Evolutionary conservation across 2,113 vertebrate genomes (phyloP).

Genomic region (Bubo scandiacus): DNA sequence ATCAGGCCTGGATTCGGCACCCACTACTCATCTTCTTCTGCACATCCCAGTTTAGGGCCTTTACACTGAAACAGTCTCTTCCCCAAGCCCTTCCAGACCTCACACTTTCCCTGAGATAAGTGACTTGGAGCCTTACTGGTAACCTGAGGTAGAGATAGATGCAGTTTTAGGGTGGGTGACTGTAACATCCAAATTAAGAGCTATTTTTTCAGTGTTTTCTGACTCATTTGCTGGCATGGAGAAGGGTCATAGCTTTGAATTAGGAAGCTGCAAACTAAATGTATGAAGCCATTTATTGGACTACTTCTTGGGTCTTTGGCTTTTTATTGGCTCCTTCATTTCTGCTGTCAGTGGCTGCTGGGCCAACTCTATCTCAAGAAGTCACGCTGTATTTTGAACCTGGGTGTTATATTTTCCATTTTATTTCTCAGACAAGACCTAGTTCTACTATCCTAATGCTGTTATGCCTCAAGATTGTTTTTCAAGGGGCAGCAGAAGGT

Average conservation of each 20-base stretch:
- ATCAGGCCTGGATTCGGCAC: not conserved
- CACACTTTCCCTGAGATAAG: fast-evolving
- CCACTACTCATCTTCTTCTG: not conserved
- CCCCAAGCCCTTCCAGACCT: not conserved
- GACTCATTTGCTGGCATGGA: not conserved
- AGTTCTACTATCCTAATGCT: not conserved
- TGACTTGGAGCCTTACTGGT: not conserved
- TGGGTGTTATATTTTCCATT: slow-evolving; percentile 10
- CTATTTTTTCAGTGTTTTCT: not conserved
- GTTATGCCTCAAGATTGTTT: not conserved
- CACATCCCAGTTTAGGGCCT: not conserved
- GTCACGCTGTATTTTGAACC: not conserved
- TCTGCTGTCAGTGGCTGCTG: slow-evolving; percentile 2
- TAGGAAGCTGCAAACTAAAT: slow-evolving; percentile 45
- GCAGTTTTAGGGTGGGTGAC: not conserved
- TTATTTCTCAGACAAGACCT: not conserved
- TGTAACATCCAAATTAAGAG: not conserved
- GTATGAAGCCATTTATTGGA: slow-evolving; percentile 50
- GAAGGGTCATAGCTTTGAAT: slow-evolving; percentile 26
- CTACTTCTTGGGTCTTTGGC: slow-evolving; percentile 25
- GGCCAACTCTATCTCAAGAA: not conserved
- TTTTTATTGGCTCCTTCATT: slow-evolving; percentile 36
- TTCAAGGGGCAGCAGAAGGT: not conserved
- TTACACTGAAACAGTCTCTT: not conserved
- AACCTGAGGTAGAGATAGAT: not conserved